Conservation (phyloP, 2,888 invertebrate species). For the Pecten maximus region DNA sequence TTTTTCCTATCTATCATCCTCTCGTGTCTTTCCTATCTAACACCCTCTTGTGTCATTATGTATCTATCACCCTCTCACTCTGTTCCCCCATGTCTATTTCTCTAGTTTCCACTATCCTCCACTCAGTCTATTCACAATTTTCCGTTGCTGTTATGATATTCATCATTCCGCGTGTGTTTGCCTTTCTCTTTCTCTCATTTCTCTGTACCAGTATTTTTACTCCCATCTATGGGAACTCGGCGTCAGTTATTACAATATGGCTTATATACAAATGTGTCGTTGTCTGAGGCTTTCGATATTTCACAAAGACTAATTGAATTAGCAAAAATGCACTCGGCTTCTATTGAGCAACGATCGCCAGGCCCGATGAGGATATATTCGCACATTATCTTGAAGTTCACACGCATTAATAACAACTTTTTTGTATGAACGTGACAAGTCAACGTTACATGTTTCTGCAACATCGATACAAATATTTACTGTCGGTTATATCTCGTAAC, state of each 20-base stretch:
- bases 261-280: background rate
- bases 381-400: background rate
- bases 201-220: background rate
- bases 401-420: background rate
- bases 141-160: too few relatives aligned
- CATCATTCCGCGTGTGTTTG: too few relatives aligned
- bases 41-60: background rate
- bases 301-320: slow-evolving; percentile 2
- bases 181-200: background rate
- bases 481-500: background rate
- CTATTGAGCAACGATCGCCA: slow-evolving; percentile 9
- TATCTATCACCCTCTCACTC: background rate
- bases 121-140: too few relatives aligned
- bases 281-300: background rate
- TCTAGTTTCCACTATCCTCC: background rate
- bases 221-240: background rate
- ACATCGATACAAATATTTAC: background rate
- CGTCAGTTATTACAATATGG: background rate
- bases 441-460: background rate
- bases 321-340: slow-evolving; percentile 2
- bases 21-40: background rate
- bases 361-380: background rate
- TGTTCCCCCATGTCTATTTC: background rate
- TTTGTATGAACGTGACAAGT: background rate
- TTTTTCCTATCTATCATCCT: background rate